phyloP scores from a whole-genome alignment of 2,113 vertebrate species.

The Bufo bufo region DNA sequence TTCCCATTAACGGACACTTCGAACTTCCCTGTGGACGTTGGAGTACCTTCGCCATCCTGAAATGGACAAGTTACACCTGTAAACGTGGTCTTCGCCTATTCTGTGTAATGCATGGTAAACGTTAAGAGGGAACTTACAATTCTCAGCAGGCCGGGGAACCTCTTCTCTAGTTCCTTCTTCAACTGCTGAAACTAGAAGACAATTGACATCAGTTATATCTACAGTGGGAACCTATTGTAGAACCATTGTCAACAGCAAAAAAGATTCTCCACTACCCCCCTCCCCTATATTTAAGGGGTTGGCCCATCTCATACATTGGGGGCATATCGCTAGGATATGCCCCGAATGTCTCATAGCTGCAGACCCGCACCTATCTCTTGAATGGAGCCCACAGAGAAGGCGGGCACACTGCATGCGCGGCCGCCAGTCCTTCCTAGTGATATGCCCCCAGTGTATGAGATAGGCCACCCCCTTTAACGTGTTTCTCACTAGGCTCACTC shows the following conservation, averaged over 20 bases:
- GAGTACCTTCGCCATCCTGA: conserved; percentile 67
- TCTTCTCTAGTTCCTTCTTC: conserved; percentile 67
- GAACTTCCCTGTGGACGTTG: conserved; percentile 69
- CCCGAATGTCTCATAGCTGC: no score
- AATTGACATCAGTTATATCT: background rate
- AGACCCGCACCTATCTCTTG: no score
- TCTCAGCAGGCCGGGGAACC: conserved; percentile 67
- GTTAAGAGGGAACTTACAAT: conserved; percentile 63
- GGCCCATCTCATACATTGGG: no score
- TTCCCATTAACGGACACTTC: conserved; percentile 68
- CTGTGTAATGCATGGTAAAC: background rate
- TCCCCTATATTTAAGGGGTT: background rate
- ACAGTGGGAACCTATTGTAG: background rate
- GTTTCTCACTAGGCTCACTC: no score
- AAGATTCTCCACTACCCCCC: background rate
- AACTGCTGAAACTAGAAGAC: conserved; percentile 67
- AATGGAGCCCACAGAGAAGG: no score
- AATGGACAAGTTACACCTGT: background rate
- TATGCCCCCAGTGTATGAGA: no score
- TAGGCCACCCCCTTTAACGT: no score
- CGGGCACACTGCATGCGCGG: no score
- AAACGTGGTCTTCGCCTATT: no score
- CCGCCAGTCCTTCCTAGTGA: no score
- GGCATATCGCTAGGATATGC: no score
- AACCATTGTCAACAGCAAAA: background rate